These are phyloP conservation scores for Lerista edwardsae DNA, from an alignment of 2,797 vertebrate species.

Conservation along the genomic window DNA sequence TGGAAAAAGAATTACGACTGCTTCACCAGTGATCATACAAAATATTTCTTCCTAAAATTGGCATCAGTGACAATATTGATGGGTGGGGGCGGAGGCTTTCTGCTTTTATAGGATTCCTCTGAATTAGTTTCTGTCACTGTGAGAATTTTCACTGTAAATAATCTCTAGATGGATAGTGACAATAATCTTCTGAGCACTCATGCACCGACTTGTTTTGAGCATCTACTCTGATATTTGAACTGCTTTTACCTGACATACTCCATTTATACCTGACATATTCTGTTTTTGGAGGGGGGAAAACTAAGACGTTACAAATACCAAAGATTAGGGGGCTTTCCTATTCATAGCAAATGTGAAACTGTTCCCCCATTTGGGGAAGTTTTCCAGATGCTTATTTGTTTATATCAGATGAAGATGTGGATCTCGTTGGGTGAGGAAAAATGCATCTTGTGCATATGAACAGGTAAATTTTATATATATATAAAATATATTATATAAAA, in stretches of 20 bases:
- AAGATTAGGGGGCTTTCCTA: not conserved
- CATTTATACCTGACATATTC: no score
- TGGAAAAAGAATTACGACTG: not conserved
- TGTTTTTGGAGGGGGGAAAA: not conserved
- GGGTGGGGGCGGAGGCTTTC: no score
- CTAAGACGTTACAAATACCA: not conserved
- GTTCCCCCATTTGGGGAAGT: not conserved
- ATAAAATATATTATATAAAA: no score
- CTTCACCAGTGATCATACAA: not conserved
- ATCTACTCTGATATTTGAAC: not conserved
- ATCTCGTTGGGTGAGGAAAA: not conserved
- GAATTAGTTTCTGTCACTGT: not conserved
- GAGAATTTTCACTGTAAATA: not conserved
- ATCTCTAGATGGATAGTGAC: not conserved
- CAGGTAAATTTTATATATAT: no score
- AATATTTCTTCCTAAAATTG: not conserved
- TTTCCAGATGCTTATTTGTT: conserved; percentile 8
- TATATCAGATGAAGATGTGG: not conserved
- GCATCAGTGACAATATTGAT: not conserved
- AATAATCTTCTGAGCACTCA: not conserved
- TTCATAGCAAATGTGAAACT: not conserved
- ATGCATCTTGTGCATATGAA: not conserved
- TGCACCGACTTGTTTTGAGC: not conserved
- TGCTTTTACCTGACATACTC: not conserved
- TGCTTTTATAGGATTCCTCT: not conserved